A percentile compares a stretch with the other conserved stretches of the same genome.
phyloP scores from a whole-genome alignment of 2,888 invertebrate species.

The Cosmia trapezina region DNA sequence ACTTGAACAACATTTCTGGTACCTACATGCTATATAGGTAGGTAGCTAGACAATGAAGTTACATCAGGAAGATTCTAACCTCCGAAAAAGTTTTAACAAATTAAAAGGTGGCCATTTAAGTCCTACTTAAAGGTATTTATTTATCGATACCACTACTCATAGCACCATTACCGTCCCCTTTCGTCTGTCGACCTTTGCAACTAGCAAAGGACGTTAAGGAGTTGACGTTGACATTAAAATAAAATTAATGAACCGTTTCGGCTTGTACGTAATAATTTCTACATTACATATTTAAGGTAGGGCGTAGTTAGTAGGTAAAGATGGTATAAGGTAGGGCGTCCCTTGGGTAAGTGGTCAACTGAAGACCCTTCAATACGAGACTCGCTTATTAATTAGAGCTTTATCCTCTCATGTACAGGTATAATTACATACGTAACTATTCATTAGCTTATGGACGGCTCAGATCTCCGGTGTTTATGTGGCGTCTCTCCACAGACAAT shows the following conservation, averaged over 20 bases:
- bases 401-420: constrained; percentile 5
- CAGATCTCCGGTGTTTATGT: no score
- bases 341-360: constrained; percentile 5
- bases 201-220: constrained; percentile 45
- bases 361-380: constrained; percentile 37
- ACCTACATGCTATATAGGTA: no score
- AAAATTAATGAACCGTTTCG: constrained; percentile 50
- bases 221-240: constrained; percentile 48
- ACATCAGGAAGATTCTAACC: not conserved
- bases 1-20: no score
- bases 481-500: no score
- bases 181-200: constrained; percentile 35
- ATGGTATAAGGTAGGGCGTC: constrained; percentile 10
- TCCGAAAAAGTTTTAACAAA: not conserved
- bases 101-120: not conserved
- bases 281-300: constrained; percentile 29
- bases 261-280: constrained; percentile 32
- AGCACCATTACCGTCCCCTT: constrained; percentile 26
- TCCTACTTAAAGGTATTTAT: constrained; percentile 9
- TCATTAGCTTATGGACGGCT: no score
- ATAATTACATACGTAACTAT: not conserved
- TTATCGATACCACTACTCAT: constrained; percentile 3
- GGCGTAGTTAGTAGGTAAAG: constrained; percentile 1
- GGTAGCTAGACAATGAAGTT: not conserved
- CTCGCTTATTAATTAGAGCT: constrained; percentile 36